Evolutionary conservation across 2,797 vertebrate genomes (phyloP).

Genomic region (Periophthalmus magnuspinnatus): DNA sequence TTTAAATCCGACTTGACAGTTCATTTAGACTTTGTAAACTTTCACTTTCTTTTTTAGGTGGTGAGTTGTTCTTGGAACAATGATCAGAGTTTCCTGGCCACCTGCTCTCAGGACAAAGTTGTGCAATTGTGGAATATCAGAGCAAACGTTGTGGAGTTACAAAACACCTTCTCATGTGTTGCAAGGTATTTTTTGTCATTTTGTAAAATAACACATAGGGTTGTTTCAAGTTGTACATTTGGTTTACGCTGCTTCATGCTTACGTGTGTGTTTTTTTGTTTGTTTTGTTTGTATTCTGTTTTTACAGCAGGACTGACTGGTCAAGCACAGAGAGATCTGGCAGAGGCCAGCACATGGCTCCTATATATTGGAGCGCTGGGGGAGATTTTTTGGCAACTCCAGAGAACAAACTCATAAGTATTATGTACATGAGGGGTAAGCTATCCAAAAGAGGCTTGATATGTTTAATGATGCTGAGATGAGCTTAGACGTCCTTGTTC

Average conservation of each 20-base stretch:
- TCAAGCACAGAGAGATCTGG: slow-evolving; percentile 59
- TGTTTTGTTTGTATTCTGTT: not conserved
- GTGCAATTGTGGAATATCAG: slow-evolving; percentile 79
- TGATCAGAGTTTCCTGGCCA: slow-evolving; percentile 77
- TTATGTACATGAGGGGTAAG: slow-evolving; percentile 78
- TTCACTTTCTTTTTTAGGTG: slow-evolving; percentile 62
- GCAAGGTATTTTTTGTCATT: slow-evolving; percentile 55
- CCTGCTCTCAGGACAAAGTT: slow-evolving; percentile 81
- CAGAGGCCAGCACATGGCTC: slow-evolving; percentile 69
- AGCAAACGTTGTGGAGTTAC: slow-evolving; percentile 69
- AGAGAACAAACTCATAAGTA: slow-evolving; percentile 80
- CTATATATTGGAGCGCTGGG: slow-evolving; percentile 78
- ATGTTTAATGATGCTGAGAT: not conserved
- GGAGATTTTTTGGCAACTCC: slow-evolving; percentile 78
- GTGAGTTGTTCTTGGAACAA: slow-evolving; percentile 78
- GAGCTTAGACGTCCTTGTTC: not conserved
- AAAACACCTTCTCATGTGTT: slow-evolving; percentile 76
- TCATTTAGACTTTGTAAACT: not conserved
- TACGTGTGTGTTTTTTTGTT: not conserved
- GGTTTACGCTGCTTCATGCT: not conserved
- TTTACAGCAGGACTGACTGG: slow-evolving; percentile 65
- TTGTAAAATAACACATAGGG: not conserved
- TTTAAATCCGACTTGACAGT: not conserved
- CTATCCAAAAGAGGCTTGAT: not conserved
- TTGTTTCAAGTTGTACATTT: not conserved